Conservation (phyloP, 2,797 vertebrate species). For the Myripristis jacobus region DNA sequence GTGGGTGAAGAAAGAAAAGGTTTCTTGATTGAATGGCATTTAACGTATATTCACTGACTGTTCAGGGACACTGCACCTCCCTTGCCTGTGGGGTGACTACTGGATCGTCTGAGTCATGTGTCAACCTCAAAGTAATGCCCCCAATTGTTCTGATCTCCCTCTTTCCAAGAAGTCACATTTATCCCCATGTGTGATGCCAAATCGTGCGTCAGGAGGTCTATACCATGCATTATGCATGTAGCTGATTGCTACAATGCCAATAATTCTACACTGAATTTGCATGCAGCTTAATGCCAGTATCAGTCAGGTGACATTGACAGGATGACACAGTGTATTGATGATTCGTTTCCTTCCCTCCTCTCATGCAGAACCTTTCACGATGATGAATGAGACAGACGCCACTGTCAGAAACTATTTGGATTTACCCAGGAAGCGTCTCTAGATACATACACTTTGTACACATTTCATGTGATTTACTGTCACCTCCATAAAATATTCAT, state of each 20-base stretch:
- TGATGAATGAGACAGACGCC: constrained; percentile 37
- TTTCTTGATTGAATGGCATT: constrained; percentile 1
- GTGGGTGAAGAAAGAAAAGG: constrained; percentile 1
- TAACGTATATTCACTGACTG: background rate
- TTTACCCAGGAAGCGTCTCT: background rate
- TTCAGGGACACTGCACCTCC: constrained; percentile 20
- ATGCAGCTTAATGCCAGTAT: background rate
- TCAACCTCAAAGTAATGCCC: background rate
- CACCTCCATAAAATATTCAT: constrained; percentile 45
- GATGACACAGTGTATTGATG: constrained; percentile 27
- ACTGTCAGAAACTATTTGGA: constrained; percentile 12
- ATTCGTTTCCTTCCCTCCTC: background rate
- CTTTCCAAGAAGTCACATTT: background rate
- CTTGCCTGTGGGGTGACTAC: background rate
- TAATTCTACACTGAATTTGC: background rate
- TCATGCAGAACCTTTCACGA: constrained; percentile 31
- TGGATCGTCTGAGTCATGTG: constrained; percentile 13
- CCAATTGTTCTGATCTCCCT: background rate
- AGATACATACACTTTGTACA: constrained; percentile 4
- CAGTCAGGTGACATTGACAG: constrained; percentile 22
- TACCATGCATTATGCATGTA: background rate
- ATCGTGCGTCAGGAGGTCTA: background rate
- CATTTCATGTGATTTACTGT: constrained; percentile 32
- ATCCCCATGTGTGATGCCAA: background rate
- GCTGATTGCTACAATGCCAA: background rate